Percentiles rank a stretch among this genome's conserved stretches.
These are phyloP conservation scores for Actenoides hombroni DNA, from an alignment of 2,113 vertebrate species.

Conservation along the genomic window DNA sequence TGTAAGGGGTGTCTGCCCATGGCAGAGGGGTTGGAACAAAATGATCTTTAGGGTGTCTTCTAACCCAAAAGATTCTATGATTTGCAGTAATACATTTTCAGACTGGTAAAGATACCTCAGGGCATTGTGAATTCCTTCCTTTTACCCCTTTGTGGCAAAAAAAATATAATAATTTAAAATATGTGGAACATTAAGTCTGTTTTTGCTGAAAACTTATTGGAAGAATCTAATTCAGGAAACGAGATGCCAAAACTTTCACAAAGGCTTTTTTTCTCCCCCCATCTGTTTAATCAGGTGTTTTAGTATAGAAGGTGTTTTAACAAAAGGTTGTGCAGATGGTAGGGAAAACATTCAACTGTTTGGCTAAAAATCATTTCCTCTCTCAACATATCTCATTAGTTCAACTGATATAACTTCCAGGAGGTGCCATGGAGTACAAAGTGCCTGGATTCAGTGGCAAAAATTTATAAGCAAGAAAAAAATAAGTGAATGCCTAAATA, in stretches of 20 bases:
- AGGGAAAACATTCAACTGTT: conserved; percentile 20
- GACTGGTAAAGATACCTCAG: neutral
- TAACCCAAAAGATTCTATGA: neutral
- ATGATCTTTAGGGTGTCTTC: neutral
- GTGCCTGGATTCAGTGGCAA: neutral
- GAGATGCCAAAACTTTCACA: conserved; percentile 38
- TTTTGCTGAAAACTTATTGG: conserved; percentile 21
- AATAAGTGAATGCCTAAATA: neutral
- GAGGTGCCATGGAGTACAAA: conserved; percentile 2
- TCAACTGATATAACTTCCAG: conserved; percentile 36
- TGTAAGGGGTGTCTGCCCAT: neutral
- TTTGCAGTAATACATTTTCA: neutral
- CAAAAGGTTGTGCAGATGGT: conserved; percentile 60
- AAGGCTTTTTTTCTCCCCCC: conserved; percentile 17
- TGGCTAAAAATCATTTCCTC: conserved; percentile 58
- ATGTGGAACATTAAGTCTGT: neutral
- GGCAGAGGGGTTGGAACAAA: too few relatives aligned
- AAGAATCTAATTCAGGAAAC: conserved; percentile 3
- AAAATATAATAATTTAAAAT: neutral
- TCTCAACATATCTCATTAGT: conserved; percentile 15
- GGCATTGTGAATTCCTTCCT: neutral
- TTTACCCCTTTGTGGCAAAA: neutral
- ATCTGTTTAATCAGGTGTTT: conserved; percentile 64
- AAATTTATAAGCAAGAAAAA: neutral
- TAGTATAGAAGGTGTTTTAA: conserved; percentile 33